Evolutionary conservation across 2,797 vertebrate genomes (phyloP).

Genomic region (Ciconia nigra): DNA sequence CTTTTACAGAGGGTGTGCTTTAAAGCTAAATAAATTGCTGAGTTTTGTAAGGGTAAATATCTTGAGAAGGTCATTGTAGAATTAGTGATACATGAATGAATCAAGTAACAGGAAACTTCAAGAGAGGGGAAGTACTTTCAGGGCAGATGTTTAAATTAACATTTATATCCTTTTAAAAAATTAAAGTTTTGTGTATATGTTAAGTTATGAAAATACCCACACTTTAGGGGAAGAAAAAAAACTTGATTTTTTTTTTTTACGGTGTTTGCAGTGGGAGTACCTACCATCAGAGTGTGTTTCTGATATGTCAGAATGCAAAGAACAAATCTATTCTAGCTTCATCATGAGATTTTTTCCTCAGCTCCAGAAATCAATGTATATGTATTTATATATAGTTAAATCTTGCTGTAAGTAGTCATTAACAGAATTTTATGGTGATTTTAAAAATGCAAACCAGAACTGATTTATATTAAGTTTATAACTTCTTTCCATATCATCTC

Average conservation of each 20-base stretch:
- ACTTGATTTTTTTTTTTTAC: accelerated
- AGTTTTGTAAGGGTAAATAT: neutral
- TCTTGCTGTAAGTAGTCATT: neutral
- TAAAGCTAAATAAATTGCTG: neutral
- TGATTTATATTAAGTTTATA: neutral
- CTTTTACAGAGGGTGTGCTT: neutral
- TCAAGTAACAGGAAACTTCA: neutral
- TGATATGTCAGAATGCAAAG: neutral
- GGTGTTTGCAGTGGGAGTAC: neutral
- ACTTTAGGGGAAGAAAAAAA: neutral
- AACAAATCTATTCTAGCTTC: neutral
- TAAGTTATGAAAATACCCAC: neutral
- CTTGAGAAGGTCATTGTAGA: neutral
- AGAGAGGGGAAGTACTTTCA: neutral
- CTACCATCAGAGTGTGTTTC: neutral
- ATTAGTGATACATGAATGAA: neutral
- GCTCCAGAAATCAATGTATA: neutral
- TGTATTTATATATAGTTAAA: neutral
- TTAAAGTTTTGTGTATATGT: neutral
- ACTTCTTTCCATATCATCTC: neutral
- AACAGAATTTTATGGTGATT: neutral
- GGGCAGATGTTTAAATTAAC: neutral
- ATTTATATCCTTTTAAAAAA: neutral
- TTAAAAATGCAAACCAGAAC: neutral
- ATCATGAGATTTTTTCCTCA: neutral